Evolutionary conservation across 1,140 invertebrate species (phyloP).

Genomic region (Pseudachorutes palmiensis): DNA sequence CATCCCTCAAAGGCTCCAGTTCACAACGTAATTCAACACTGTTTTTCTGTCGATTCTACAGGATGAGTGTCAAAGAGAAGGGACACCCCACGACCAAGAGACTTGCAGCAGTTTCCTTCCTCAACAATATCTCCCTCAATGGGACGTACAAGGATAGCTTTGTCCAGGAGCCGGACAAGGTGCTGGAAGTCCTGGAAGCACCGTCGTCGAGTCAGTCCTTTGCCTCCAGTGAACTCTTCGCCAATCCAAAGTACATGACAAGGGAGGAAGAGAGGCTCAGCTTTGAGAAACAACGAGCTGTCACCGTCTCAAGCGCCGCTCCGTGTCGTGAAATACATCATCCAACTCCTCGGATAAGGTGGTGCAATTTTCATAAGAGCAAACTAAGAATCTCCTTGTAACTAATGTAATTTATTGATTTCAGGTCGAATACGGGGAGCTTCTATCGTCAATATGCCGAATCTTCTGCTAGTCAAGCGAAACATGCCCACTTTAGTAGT

Average conservation of each 20-base stretch:
- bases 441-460: slow-evolving; percentile 7
- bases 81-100: slow-evolving; percentile 50
- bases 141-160: slow-evolving; percentile 70
- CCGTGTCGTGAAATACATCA: background rate
- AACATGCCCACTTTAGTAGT: slow-evolving; percentile 54
- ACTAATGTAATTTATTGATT: background rate
- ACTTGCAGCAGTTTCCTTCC: slow-evolving; percentile 78
- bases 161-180: background rate
- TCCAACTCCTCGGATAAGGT: background rate
- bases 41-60: too few species aligned
- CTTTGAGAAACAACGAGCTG: background rate
- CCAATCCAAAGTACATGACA: background rate
- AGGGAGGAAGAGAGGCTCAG: background rate
- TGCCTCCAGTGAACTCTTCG: background rate
- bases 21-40: too few species aligned
- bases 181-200: background rate
- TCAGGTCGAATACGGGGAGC: background rate
- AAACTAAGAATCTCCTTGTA: background rate
- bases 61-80: slow-evolving; percentile 15
- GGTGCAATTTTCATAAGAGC: background rate
- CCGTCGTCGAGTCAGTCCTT: background rate
- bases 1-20: too few species aligned
- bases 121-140: slow-evolving; percentile 89
- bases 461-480: slow-evolving; percentile 8
- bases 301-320: background rate